These are phyloP conservation scores for Conops quadrifasciatus DNA, from an alignment of 2,888 invertebrate genomes.

Conservation along the genomic window DNA sequence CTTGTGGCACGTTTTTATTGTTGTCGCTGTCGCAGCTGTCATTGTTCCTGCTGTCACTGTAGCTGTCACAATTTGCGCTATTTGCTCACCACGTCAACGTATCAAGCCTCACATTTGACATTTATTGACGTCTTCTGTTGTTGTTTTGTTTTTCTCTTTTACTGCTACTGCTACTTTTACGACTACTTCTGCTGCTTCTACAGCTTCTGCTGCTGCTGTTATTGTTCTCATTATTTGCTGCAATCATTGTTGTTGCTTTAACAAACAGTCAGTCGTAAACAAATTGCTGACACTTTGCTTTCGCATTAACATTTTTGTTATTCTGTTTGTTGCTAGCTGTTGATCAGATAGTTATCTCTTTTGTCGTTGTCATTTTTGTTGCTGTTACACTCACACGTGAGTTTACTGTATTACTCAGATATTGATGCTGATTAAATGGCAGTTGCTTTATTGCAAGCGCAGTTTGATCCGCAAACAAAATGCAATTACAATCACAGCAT, in stretches of 20 bases:
- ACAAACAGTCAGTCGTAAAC: constrained; percentile 12
- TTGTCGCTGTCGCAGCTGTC: constrained; percentile 10
- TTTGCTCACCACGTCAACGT: constrained; percentile 29
- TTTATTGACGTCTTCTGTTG: constrained; percentile 26
- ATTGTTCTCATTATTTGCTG: too few species aligned
- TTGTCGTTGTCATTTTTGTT: constrained; percentile 7
- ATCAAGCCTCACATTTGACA: constrained; percentile 21
- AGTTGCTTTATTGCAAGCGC: not conserved
- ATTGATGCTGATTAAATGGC: not conserved
- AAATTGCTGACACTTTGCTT: constrained; percentile 16
- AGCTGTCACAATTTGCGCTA: constrained; percentile 6
- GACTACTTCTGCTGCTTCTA: not conserved
- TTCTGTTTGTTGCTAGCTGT: too few species aligned
- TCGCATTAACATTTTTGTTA: not conserved
- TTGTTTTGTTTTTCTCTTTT: too few species aligned
- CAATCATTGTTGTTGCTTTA: constrained; percentile 16
- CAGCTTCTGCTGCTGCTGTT: not conserved
- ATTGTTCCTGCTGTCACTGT: not conserved
- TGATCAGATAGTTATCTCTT: constrained; percentile 1
- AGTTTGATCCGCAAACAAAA: not conserved
- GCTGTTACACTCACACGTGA: not conserved
- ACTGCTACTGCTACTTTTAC: too few species aligned
- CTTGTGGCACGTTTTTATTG: constrained; percentile 2
- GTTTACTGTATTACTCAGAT: not conserved
- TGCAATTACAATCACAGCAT: too few species aligned